Evolutionary conservation across 2,797 vertebrate species (phyloP).

Genomic region (Neostethus bicornis): DNA sequence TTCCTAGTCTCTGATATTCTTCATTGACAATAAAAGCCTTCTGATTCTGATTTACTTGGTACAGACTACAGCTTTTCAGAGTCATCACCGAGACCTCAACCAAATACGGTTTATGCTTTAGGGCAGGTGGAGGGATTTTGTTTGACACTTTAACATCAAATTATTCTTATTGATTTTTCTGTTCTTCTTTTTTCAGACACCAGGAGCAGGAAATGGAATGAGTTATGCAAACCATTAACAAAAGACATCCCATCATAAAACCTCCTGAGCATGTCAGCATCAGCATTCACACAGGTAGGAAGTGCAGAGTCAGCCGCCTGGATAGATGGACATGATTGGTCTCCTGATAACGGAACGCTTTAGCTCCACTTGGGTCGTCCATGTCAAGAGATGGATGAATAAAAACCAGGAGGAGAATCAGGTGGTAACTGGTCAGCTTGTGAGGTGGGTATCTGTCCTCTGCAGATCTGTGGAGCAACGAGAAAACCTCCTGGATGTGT

Average conservation of each 20-base stretch:
- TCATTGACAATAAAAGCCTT: too few species aligned
- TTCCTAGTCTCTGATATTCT: too few species aligned
- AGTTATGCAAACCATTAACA: conserved; percentile 39
- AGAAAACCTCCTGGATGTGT: conserved; percentile 50
- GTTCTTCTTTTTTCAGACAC: conserved; percentile 54
- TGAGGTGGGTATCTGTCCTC: conserved; percentile 59
- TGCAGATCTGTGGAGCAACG: conserved; percentile 42
- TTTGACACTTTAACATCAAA: too few species aligned
- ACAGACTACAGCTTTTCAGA: too few species aligned
- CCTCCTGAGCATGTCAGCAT: conserved; percentile 64
- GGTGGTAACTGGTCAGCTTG: too few species aligned
- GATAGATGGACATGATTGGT: conserved; percentile 66
- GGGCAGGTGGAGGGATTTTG: too few species aligned
- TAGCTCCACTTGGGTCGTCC: conserved; percentile 47
- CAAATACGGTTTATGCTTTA: too few species aligned
- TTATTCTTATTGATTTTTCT: too few species aligned
- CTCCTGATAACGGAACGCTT: conserved; percentile 65
- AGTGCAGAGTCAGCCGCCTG: conserved; percentile 58
- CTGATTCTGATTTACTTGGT: too few species aligned
- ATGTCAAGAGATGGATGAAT: conserved; percentile 42
- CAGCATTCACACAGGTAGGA: conserved; percentile 43
- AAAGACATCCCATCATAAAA: conserved; percentile 50
- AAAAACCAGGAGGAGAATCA: conserved; percentile 60
- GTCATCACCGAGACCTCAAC: too few species aligned
- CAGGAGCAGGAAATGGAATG: conserved; percentile 35